Conservation (phyloP, 37 sponge, comb jelly and placozoan genomes). For the Beroe ovata region DNA sequence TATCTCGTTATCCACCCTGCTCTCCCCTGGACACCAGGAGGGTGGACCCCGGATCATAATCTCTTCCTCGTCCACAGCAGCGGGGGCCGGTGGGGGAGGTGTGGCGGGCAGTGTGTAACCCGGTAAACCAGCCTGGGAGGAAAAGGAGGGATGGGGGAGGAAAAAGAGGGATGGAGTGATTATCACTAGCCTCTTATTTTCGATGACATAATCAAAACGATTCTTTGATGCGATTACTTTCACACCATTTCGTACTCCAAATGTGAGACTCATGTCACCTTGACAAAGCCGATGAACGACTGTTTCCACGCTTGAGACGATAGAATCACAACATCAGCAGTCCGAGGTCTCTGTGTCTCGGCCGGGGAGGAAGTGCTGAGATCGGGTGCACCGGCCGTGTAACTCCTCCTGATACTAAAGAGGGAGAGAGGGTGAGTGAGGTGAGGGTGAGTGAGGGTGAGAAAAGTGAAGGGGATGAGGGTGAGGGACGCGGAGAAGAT, state of each 20-base stretch:
- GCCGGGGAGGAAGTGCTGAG: background rate
- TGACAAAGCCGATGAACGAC: constrained; percentile 41
- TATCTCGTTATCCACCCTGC: constrained; percentile 9
- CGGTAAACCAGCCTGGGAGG: constrained; percentile 44
- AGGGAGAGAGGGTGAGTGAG: no score
- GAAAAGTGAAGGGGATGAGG: no score
- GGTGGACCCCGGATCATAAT: constrained; percentile 40
- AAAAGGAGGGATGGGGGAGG: no score
- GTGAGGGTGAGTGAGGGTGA: no score
- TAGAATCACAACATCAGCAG: constrained; percentile 19
- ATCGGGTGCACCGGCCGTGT: background rate
- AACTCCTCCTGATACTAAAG: background rate
- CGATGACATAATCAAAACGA: no score
- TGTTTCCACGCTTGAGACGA: constrained; percentile 40
- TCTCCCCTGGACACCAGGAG: constrained; percentile 59
- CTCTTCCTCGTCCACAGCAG: constrained; percentile 17
- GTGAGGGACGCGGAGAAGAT: no score
- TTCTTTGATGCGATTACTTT: no score
- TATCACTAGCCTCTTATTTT: no score
- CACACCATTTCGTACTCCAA: no score
- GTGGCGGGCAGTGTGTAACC: constrained; percentile 51
- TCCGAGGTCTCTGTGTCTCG: background rate
- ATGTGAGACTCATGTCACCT: no score
- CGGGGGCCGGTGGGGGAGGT: background rate
- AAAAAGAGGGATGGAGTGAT: no score